Base-by-base conservation (phyloP, 2,888 invertebrate species). In the Celastrina argiolus region DNA sequence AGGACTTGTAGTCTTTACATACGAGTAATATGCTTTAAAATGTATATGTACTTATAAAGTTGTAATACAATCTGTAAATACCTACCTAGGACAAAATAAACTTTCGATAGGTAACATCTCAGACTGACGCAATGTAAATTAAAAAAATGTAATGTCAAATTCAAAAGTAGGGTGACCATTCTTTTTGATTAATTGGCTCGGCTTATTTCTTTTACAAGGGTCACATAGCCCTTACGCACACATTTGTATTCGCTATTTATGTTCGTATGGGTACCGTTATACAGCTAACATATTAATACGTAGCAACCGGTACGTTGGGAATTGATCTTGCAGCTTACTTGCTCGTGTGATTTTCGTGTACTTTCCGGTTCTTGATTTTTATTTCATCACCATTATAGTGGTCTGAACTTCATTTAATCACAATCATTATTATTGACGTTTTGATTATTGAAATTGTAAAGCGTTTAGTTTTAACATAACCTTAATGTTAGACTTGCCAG, bases 321-420 rank as follows among this genome's bases (percentile, higher is more conserved):
- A 78, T 76, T 75, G 74, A 76, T 74, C 74, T 75, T 74, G 72
- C 70, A 76, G 73, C 74, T 75, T 74, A 72, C 70, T 71, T 74
- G 72, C 76, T 79, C 77, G 78, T 81, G 79, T 80, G 82, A 87
- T 83, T 84, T 88, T 84, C 77, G 81, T 83, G 79, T 77, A 82
- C 80, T 84, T 82, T 82, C 80, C 78, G 75, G 77, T 72, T 71
- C 70, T 70, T 69, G 70, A 69, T 67, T 68, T 71, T 74, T 72
- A 70, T 63, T 65, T n/a, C n/a, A n/a, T n/a, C 56, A 45, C 64
- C 64, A 68, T 69, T 67, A 51, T 56, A 58, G 58, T 65, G 56
- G 22, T 12, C 36, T 26, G 56, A 16, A 26, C 26, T 65, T 65
- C 28, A 65, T 36, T 45, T 64, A 78, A 80, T 79, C 78, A 75